Conservation (phyloP, 2,797 vertebrate species). For the Hyperoplus immaculatus region DNA sequence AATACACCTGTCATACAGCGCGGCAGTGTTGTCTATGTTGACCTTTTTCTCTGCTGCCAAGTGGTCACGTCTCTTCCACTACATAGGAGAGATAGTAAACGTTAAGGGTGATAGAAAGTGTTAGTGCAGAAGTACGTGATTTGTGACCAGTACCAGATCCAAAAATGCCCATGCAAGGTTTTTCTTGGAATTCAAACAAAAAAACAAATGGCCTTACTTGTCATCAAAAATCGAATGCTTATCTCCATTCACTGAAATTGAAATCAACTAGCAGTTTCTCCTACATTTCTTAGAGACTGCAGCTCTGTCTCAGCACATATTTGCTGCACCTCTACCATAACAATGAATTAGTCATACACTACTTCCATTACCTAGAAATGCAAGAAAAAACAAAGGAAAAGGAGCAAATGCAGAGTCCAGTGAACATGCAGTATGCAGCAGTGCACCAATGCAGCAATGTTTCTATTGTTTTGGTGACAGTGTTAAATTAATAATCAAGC, state of each 20-base stretch:
- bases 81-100: too few relatives aligned
- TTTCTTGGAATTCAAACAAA: neutral
- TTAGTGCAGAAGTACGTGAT: too few relatives aligned
- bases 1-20: too few relatives aligned
- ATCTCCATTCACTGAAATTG: neutral
- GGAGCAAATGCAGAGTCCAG: neutral
- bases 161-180: neutral
- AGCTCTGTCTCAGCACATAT: neutral
- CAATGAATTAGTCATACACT: neutral
- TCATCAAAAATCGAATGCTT: neutral
- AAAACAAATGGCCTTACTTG: neutral
- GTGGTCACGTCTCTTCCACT: too few relatives aligned
- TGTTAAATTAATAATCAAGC: neutral
- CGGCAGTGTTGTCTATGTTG: too few relatives aligned
- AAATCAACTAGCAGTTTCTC: neutral
- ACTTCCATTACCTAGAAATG: too few relatives aligned
- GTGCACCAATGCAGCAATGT: neutral
- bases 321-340: neutral
- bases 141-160: neutral
- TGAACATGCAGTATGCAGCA: neutral
- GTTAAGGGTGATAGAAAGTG: too few relatives aligned
- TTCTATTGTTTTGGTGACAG: neutral
- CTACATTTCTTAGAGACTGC: neutral
- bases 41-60: too few relatives aligned
- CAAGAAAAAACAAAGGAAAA: slow-evolving; percentile 1